Percentiles rank a stretch among this genome's conserved stretches.
These are phyloP conservation scores for Eufriesea mexicana DNA, from an alignment of 1,140 invertebrate species.

Conservation along the genomic window DNA sequence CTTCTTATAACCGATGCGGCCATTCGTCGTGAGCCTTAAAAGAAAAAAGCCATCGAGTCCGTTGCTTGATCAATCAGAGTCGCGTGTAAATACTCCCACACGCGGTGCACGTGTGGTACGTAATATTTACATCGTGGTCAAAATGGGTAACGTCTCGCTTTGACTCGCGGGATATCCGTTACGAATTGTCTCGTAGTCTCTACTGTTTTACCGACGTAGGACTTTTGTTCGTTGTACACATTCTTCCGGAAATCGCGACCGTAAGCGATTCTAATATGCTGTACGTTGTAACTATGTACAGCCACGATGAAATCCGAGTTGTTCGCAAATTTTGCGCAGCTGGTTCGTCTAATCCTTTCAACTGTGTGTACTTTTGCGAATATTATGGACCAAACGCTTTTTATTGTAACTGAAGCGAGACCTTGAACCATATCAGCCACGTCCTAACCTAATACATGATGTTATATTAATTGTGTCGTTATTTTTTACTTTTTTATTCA, in stretches of 20 bases:
- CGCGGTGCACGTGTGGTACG: slow-evolving; percentile 7
- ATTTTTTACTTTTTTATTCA: no score
- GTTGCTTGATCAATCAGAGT: slow-evolving; percentile 5
- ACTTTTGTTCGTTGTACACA: neutral
- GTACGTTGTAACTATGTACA: neutral
- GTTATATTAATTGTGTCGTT: no score
- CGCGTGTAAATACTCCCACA: slow-evolving; percentile 27
- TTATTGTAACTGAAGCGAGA: no score
- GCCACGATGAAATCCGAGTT: neutral
- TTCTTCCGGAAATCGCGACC: neutral
- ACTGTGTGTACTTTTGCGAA: no score
- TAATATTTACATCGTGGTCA: slow-evolving; percentile 11
- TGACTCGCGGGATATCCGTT: neutral
- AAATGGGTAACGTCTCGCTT: neutral
- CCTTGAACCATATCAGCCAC: no score
- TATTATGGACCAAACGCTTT: no score
- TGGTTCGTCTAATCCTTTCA: no score
- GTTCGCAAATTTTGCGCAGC: neutral
- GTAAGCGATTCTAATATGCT: neutral
- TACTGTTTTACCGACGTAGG: neutral
- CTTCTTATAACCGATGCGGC: neutral
- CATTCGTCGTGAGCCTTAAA: neutral
- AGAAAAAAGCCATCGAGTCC: slow-evolving; percentile 11
- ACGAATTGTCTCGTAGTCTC: neutral
- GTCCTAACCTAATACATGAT: no score